These are phyloP conservation scores for Drosophila stalkeri DNA, from an alignment of 2,888 invertebrate genomes.

Conservation along the genomic window DNA sequence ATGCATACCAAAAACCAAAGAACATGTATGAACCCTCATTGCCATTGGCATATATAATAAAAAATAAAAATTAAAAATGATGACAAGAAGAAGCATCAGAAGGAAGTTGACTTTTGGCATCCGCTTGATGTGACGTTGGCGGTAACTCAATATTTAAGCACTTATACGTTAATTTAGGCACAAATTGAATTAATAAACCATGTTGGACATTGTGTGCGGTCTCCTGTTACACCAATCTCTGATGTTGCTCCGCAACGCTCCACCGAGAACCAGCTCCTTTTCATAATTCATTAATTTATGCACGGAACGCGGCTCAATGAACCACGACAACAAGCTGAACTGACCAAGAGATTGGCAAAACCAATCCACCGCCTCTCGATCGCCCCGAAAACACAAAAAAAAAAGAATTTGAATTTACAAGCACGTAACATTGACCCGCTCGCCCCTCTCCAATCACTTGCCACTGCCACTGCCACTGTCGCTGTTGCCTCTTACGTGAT, in stretches of 20 bases:
- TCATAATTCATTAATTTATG: slow-evolving; percentile 84
- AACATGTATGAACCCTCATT: slow-evolving; percentile 19
- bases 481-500: slow-evolving; percentile 62
- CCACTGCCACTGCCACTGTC: background rate
- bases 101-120: slow-evolving; percentile 17
- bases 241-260: background rate
- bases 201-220: slow-evolving; percentile 85
- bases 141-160: slow-evolving; percentile 83
- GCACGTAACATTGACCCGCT: slow-evolving; percentile 69
- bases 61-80: too few species aligned
- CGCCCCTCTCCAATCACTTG: slow-evolving; percentile 3
- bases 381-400: slow-evolving; percentile 12
- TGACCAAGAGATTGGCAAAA: slow-evolving; percentile 27
- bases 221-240: slow-evolving; percentile 55
- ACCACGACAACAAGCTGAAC: slow-evolving; percentile 68
- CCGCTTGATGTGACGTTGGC: slow-evolving; percentile 37
- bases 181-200: slow-evolving; percentile 86
- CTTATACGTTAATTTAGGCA: slow-evolving; percentile 85
- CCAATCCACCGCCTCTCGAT: slow-evolving; percentile 27
- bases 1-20: slow-evolving; percentile 11
- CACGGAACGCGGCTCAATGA: slow-evolving; percentile 78
- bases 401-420: slow-evolving; percentile 79
- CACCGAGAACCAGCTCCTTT: slow-evolving; percentile 67
- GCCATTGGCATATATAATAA: slow-evolving; percentile 11
- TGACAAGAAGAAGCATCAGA: slow-evolving; percentile 10